Evolutionary conservation across 2,113 vertebrate genomes (phyloP).

Genomic region (Tapirus terrestris): DNA sequence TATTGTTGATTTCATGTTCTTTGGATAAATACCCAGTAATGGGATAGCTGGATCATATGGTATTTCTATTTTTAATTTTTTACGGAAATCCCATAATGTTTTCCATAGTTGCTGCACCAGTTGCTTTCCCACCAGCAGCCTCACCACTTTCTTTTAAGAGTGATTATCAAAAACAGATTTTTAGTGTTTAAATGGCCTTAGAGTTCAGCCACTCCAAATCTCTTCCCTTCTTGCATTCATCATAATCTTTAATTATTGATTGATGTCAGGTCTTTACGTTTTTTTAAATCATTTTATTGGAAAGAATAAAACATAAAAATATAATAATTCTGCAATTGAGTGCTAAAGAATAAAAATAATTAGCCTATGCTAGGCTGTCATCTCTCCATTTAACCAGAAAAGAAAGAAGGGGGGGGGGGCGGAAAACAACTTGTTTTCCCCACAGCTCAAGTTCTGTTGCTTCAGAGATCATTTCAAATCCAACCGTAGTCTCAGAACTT

Average conservation of each 20-base stretch:
- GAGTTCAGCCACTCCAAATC: background rate
- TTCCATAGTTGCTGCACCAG: no score
- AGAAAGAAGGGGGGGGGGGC: background rate
- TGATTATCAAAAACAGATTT: background rate
- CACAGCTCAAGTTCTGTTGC: background rate
- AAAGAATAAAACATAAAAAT: background rate
- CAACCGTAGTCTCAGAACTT: background rate
- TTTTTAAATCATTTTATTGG: background rate
- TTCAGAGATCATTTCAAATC: background rate
- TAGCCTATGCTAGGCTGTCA: background rate
- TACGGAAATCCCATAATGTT: no score
- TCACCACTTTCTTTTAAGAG: background rate
- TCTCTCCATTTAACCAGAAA: slow-evolving; percentile 12
- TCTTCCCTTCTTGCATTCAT: background rate
- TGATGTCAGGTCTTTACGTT: background rate
- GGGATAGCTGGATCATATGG: no score
- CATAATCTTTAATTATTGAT: background rate
- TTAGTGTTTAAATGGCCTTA: background rate
- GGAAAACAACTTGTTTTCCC: background rate
- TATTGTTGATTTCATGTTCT: no score
- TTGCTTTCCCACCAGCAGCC: no score
- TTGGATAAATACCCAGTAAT: no score
- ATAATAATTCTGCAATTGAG: background rate
- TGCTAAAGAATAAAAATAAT: background rate
- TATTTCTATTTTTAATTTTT: no score